phyloP scores from a whole-genome alignment of 2,888 invertebrate genomes.

The Abscondita cerata region DNA sequence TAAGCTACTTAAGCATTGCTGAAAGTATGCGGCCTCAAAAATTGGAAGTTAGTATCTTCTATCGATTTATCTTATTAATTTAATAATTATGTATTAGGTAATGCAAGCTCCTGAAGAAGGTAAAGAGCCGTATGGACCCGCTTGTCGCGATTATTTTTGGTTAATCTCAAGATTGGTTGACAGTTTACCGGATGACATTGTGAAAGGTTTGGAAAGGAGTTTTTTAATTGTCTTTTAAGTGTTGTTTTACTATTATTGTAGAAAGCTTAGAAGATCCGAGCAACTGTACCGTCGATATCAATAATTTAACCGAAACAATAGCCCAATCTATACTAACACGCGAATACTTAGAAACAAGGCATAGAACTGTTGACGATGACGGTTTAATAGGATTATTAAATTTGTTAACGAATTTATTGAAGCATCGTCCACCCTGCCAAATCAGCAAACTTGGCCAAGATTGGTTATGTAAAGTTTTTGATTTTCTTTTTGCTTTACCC shows the following conservation, averaged over 20 bases:
- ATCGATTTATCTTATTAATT: not conserved
- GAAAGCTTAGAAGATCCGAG: constrained; percentile 65
- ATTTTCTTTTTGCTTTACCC: constrained; percentile 89
- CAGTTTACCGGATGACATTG: constrained; percentile 79
- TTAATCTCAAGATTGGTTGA: constrained; percentile 87
- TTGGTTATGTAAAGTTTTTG: constrained; percentile 75
- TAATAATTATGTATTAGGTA: constrained; percentile 29
- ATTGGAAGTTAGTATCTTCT: constrained; percentile 54
- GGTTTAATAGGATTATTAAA: constrained; percentile 88
- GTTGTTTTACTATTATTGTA: constrained; percentile 36
- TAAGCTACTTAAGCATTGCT: constrained; percentile 83
- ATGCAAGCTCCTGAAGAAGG: constrained; percentile 71
- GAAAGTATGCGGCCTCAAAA: constrained; percentile 80
- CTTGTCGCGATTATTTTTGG: constrained; percentile 95
- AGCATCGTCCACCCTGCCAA: constrained; percentile 88
- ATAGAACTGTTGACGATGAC: constrained; percentile 86
- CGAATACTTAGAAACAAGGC: constrained; percentile 83
- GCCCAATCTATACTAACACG: constrained; percentile 77
- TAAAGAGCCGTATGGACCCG: constrained; percentile 95
- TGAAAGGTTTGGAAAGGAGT: constrained; percentile 64
- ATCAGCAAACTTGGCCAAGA: constrained; percentile 77
- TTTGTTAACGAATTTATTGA: constrained; percentile 85
- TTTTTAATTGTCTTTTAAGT: constrained; percentile 1
- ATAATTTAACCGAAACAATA: constrained; percentile 69
- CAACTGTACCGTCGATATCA: constrained; percentile 71